These are phyloP conservation scores for Nasonia oneida DNA, from an alignment of 2,888 invertebrate species.

Conservation along the genomic window DNA sequence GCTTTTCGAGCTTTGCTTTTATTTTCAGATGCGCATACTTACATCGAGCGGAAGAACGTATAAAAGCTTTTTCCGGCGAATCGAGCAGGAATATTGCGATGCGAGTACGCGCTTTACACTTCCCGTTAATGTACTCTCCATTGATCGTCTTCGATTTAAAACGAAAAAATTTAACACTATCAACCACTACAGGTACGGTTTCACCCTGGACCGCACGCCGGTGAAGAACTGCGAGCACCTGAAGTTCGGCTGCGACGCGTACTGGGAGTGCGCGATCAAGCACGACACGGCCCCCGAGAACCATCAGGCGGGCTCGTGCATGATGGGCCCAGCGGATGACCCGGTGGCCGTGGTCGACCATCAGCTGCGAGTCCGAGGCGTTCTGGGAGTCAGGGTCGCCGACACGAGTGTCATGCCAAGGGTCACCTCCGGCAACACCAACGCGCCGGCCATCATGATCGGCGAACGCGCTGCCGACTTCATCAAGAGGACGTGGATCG, in stretches of 20 bases:
- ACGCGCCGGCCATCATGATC: conserved; percentile 82
- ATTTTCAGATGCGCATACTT: no score
- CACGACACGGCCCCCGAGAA: conserved; percentile 84
- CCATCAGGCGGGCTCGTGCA: conserved; percentile 84
- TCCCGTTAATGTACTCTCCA: no score
- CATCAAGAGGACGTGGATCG: conserved; percentile 79
- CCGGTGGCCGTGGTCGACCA: conserved; percentile 82
- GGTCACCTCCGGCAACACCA: conserved; percentile 82
- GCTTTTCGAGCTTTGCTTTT: neutral
- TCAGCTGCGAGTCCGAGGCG: conserved; percentile 80
- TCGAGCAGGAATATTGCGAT: neutral
- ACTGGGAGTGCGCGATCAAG: conserved; percentile 83
- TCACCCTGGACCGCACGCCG: conserved; percentile 87
- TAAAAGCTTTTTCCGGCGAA: neutral
- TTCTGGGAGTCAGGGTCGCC: conserved; percentile 80
- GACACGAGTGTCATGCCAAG: conserved; percentile 82
- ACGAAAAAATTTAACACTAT: no score
- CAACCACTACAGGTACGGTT: conserved; percentile 83
- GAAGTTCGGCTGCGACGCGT: conserved; percentile 85
- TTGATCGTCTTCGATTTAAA: no score
- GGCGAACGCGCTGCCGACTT: conserved; percentile 81
- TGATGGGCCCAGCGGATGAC: conserved; percentile 83
- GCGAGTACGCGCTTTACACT: neutral
- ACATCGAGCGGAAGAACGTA: neutral
- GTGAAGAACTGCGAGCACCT: conserved; percentile 88